Base-by-base conservation (phyloP, 1,140 invertebrate genomes). In the Sarcophaga peregrina region DNA sequence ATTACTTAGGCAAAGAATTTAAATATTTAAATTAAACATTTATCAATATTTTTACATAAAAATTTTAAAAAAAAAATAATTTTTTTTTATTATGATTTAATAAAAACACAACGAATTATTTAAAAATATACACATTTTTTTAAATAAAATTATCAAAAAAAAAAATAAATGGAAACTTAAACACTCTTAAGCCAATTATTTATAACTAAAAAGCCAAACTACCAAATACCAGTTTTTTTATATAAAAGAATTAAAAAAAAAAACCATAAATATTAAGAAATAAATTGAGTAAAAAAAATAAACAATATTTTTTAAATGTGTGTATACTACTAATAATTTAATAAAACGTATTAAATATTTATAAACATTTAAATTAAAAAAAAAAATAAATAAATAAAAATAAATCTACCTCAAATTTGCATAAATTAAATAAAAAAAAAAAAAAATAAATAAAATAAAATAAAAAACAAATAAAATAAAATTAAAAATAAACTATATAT, bases 381-480 rank as follows among this genome's bases (percentile, higher is more conserved):
- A 68, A 68, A n/a, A 62, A 68, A 68, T 20, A 20, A 68, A 68
- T 68, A 68, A 52, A 25, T 25, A 68, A 62, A 68, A 68, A 8
- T 20, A 25, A 78, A 78, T 78, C 75, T 78, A 78, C 75, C 75
- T 78, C 75, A 78, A 78, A 17, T 78, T 50, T 72, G 50, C 75
- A 78, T 78, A 68, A 62, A 68, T 20, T 20, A 68, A 68, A 68
- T n/a, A 1, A 58, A n/a, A 37, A 37, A 37, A 2, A 37, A 37
- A 37, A 2, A 37, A 68, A 68, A 58, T 2, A 58, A n/a, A 37
- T 1, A 37, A 37, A 37, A 37, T 37, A 37, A 37, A 37, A 37
- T 37, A n/a, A n/a, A 68, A 68, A 68, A 58, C 11, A 58, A n/a
- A 37, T 1, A 37, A 37, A 37, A 37, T 37, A 37, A 37, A 37